Evolutionary conservation across 2,113 vertebrate genomes (phyloP).

Genomic region (Copsychus sechellarum): DNA sequence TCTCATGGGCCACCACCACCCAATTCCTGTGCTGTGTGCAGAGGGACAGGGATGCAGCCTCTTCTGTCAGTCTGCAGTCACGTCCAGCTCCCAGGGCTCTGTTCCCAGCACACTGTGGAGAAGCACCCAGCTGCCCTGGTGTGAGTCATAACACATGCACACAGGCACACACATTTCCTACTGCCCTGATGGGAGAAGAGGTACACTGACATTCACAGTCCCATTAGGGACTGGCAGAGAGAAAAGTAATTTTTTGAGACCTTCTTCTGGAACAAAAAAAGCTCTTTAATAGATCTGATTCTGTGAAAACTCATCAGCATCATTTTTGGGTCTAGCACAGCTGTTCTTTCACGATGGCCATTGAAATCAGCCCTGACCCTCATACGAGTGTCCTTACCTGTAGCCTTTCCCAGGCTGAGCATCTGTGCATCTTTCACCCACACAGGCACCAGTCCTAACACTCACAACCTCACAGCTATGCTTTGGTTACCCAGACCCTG

Average conservation of each 20-base stretch:
- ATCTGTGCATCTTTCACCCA: background rate
- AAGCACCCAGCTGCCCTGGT: background rate
- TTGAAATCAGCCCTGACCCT: too few species aligned
- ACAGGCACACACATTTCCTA: background rate
- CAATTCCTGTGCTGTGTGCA: rapidly evolving
- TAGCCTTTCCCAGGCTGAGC: background rate
- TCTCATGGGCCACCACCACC: rapidly evolving
- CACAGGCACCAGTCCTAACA: background rate
- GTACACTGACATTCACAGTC: rapidly evolving
- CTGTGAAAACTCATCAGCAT: background rate
- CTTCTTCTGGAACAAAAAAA: background rate
- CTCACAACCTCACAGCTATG: rapidly evolving
- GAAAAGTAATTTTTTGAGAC: background rate
- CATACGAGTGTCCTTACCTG: background rate
- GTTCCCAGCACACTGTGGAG: rapidly evolving
- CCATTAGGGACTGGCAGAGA: background rate
- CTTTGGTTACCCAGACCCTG: background rate
- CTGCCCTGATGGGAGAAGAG: background rate
- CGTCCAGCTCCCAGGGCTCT: background rate
- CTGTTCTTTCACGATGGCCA: too few species aligned
- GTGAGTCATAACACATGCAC: background rate
- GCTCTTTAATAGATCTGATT: background rate
- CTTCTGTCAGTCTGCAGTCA: background rate
- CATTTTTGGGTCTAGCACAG: too few species aligned
- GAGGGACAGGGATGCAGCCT: background rate